A percentile compares a stretch with the other conserved stretches of the same genome.
These are phyloP conservation scores for Halcyon senegalensis DNA, from an alignment of 2,113 vertebrate species.

Conservation along the genomic window DNA sequence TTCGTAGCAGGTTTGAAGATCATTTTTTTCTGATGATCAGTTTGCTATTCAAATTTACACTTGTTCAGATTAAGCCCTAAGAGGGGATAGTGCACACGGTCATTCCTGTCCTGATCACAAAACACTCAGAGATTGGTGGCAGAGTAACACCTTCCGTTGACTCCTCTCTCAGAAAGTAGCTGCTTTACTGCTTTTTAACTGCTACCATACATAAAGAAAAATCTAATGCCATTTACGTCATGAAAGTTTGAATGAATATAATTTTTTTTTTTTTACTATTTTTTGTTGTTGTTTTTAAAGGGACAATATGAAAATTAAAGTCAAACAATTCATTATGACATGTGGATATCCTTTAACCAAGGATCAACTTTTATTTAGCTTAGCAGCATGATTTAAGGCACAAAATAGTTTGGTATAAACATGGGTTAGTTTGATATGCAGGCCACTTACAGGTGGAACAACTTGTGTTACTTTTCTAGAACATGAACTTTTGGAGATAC, in stretches of 20 bases:
- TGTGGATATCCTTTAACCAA: neutral
- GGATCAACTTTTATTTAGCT: neutral
- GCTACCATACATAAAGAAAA: neutral
- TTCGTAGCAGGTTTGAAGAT: neutral
- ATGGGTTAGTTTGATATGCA: neutral
- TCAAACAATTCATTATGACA: too few species aligned
- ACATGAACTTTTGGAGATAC: neutral
- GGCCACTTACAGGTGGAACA: neutral
- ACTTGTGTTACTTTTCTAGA: neutral
- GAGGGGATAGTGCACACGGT: accelerated
- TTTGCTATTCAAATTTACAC: neutral
- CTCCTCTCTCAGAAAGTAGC: neutral
- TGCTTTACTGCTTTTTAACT: neutral
- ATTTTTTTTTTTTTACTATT: neutral
- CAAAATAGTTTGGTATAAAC: neutral
- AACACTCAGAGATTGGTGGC: too few species aligned
- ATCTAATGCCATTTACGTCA: neutral
- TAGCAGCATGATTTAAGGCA: neutral
- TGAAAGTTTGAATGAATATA: neutral
- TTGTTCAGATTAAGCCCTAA: neutral
- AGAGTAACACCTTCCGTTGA: neutral
- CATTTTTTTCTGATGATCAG: neutral
- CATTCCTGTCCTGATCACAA: neutral
- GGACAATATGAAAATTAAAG: too few species aligned
- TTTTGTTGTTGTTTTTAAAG: too few species aligned